Evolutionary conservation across 2,888 invertebrate genomes (phyloP).

Genomic region (Apamea sordens): DNA sequence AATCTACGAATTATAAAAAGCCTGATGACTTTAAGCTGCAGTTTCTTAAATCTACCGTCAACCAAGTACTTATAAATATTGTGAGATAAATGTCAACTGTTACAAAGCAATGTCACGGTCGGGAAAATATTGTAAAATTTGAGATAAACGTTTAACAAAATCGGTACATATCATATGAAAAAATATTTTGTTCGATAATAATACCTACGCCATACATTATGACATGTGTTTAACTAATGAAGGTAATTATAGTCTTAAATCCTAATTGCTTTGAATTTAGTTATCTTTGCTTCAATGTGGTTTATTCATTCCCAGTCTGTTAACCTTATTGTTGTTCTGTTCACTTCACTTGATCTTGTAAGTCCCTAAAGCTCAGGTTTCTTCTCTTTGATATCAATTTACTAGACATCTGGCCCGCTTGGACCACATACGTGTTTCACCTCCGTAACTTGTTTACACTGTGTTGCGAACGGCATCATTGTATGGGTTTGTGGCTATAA

Average conservation of each 20-base stretch:
- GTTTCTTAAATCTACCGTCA: conserved; percentile 29
- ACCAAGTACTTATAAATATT: conserved; percentile 5
- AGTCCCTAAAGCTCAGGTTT: conserved; percentile 13
- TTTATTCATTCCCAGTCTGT: neutral
- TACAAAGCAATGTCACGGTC: conserved; percentile 25
- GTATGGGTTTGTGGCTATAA: neutral
- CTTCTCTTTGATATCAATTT: conserved; percentile 26
- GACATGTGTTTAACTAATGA: neutral
- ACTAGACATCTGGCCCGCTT: conserved; percentile 13
- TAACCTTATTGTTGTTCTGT: neutral
- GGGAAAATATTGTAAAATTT: conserved; percentile 16
- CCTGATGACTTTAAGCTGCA: conserved; percentile 2
- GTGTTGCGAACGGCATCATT: neutral
- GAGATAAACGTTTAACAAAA: conserved; percentile 8
- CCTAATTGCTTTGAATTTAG: neutral
- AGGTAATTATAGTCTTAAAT: neutral
- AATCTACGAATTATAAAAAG: conserved; percentile 10
- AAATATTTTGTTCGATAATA: neutral
- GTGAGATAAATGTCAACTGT: conserved; percentile 30
- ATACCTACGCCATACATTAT: neutral
- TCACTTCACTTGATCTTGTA: conserved; percentile 26
- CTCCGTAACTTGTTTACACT: neutral
- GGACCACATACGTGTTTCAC: neutral
- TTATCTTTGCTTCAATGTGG: neutral
- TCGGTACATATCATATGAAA: neutral